These are phyloP conservation scores for Corvus cornix DNA, from an alignment of 2,113 vertebrate species.

Conservation along the genomic window DNA sequence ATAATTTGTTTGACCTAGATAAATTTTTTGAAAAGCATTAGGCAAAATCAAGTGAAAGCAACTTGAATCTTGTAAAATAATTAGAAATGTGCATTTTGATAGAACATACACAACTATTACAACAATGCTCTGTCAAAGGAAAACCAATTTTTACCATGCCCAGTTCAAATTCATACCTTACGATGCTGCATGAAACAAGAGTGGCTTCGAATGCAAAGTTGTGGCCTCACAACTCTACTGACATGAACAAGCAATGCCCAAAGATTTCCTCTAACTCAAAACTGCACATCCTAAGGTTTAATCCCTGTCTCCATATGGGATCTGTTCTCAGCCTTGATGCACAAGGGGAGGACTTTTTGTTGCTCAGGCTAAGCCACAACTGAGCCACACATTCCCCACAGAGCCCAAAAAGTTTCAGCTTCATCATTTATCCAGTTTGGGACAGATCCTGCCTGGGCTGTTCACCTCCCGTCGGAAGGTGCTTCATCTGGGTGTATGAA, in stretches of 20 bases:
- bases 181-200: rapidly evolving
- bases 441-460: neutral
- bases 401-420: neutral
- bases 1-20: neutral
- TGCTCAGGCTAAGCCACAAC: neutral
- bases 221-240: neutral
- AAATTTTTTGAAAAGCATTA: neutral
- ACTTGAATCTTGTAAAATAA: neutral
- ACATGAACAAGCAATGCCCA: rapidly evolving
- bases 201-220: neutral
- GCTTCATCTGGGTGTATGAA: neutral
- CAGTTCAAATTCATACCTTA: neutral
- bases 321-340: neutral
- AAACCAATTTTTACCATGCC: neutral
- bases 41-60: neutral
- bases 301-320: rapidly evolving
- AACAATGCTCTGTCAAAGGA: neutral
- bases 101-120: neutral
- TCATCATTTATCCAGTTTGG: neutral
- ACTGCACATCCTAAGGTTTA: neutral
- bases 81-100: neutral
- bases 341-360: neutral
- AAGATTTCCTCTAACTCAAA: neutral
- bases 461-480: neutral
- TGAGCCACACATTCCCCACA: rapidly evolving